Percentiles rank a stretch among this genome's conserved stretches.
Evolutionary conservation across 2,797 vertebrate genomes (phyloP).

Genomic region (Agapornis canus): DNA sequence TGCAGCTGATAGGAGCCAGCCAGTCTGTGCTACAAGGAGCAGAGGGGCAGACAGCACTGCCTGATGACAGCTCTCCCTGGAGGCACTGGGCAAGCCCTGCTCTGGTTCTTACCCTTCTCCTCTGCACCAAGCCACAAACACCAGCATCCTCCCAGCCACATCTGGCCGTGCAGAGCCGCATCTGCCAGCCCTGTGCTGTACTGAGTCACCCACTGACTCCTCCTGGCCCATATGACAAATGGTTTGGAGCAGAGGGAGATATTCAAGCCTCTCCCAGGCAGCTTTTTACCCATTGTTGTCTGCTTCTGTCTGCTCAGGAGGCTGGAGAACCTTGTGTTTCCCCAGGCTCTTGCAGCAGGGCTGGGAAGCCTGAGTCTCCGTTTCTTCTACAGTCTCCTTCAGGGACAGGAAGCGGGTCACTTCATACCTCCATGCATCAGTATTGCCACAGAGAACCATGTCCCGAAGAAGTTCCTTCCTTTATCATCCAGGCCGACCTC

Average conservation of each 20-base stretch:
- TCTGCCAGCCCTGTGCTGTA: rapidly evolving
- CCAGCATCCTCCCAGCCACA: neutral
- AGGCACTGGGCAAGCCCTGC: rapidly evolving
- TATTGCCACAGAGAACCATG: neutral
- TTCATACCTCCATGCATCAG: neutral
- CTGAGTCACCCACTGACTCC: rapidly evolving
- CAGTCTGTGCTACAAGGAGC: no score
- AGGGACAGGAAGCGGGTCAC: neutral
- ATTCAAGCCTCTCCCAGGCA: neutral
- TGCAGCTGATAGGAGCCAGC: neutral
- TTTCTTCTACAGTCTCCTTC: neutral
- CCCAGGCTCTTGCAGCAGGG: neutral
- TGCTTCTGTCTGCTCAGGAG: neutral
- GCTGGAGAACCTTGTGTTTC: neutral
- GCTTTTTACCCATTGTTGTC: neutral
- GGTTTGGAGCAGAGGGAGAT: neutral
- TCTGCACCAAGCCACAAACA: rapidly evolving
- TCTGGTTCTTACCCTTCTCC: rapidly evolving
- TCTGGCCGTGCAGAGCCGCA: rapidly evolving
- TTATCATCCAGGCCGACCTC: neutral
- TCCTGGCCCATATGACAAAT: neutral
- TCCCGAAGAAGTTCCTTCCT: neutral
- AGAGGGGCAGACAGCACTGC: no score
- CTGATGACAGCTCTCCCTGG: rapidly evolving
- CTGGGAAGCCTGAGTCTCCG: rapidly evolving